Evolutionary conservation across 2,113 vertebrate genomes (phyloP).

Genomic region (Zapornia atra): DNA sequence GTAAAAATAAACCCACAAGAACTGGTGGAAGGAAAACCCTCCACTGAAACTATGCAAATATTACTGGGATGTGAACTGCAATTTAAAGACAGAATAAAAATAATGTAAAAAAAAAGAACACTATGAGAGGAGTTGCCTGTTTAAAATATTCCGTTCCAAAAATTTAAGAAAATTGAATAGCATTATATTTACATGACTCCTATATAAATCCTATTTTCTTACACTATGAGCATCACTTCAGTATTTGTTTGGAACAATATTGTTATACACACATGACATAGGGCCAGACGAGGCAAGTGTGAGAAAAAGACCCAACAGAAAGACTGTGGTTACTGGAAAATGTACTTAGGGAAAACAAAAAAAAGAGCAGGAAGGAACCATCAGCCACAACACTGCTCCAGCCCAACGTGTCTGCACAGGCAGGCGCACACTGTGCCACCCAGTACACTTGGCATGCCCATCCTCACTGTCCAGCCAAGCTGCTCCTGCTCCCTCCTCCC

Average conservation of each 20-base stretch:
- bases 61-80: neutral
- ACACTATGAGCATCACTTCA: neutral
- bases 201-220: neutral
- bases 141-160: neutral
- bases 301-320: constrained; percentile 7
- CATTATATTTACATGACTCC: neutral
- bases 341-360: neutral
- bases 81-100: neutral
- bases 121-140: neutral
- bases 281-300: neutral
- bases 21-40: neutral
- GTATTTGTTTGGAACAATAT: neutral
- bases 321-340: constrained; percentile 17
- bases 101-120: neutral
- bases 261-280: neutral
- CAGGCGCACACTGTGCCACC: neutral
- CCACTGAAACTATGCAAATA: neutral
- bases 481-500: neutral
- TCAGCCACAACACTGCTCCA: neutral
- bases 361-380: neutral
- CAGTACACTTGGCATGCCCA: neutral
- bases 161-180: neutral
- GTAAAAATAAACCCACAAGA: neutral
- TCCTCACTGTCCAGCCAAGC: neutral
- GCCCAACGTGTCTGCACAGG: neutral